Evolutionary conservation across 1,140 invertebrate species (phyloP), one percentile per base, ranked within the genome.

Genomic region (Steinernema feltiae): DNA sequence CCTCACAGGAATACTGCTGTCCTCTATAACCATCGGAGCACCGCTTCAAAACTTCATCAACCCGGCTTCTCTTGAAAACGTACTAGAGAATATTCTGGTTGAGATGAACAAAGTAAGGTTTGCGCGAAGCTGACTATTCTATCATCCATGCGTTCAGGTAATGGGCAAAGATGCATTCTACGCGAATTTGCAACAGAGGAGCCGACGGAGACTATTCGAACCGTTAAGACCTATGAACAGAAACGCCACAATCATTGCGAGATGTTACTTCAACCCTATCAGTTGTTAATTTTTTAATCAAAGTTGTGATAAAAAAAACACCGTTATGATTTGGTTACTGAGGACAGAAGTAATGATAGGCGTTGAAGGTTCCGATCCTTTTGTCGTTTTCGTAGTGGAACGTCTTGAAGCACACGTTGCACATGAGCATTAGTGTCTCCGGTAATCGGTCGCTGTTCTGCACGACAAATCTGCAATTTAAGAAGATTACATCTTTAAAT

Each of bases 351-450:
- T 63, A 63, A 21, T 63, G 53, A 27, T 63, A 63, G 12, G 53
- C 53, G 53, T 63, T 63, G 53, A 63, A 63, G 12, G 12, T 63
- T 7, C 53, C 53, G 2, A 63, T 27, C 12, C 12, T 7, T 63
- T 63, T 63, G 24, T 63, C 53, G 53, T 63, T 63, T 63, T 63
- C 53, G 53, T 63, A 63, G 53, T 63, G 53, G 24, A 63, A 63
- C 53, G 53, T 63, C 24, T 63, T 63, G 53, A 63, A 63, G 24
- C 53, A 63, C 12, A 63, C 53, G 53, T 63, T 63, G 53, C 53
- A 63, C 53, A 63, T 63, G 12, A 63, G 53, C 53, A 63, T 63
- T 21, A 63, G 53, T 27, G 53, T 63, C 12, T 63, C 53, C 53
- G 53, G 53, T 12, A 63, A 21, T 27, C 53, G 53, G 24, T 63